These are phyloP conservation scores for Hyposmocoma kahamanoa DNA, from an alignment of 1,140 invertebrate species.

Conservation along the genomic window DNA sequence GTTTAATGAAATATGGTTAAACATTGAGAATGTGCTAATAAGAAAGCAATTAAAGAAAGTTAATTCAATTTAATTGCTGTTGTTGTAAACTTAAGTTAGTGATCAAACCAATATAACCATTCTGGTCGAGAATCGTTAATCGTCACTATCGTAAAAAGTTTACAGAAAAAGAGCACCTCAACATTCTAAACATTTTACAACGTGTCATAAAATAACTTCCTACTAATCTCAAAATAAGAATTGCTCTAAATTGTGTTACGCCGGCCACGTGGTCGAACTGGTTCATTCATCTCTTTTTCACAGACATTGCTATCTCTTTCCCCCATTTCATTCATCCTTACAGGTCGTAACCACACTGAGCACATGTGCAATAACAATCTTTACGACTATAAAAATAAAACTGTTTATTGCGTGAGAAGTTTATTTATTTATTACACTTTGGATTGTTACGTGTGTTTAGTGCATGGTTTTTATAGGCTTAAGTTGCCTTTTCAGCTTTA, in stretches of 20 bases:
- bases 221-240: constrained; percentile 35
- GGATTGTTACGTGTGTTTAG: constrained; percentile 57
- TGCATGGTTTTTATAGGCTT: constrained; percentile 72
- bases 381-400: constrained; percentile 63
- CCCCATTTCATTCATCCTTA: constrained; percentile 59
- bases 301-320: constrained; percentile 32
- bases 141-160: too few relatives aligned
- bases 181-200: too few relatives aligned
- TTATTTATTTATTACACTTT: constrained; percentile 67
- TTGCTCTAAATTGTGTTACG: constrained; percentile 49
- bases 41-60: too few relatives aligned
- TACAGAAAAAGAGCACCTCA: too few relatives aligned
- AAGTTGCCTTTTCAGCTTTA: constrained; percentile 72
- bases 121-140: too few relatives aligned
- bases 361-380: constrained; percentile 63
- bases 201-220: too few relatives aligned
- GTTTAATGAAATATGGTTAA: too few relatives aligned
- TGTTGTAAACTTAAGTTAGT: too few relatives aligned
- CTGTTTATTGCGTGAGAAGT: constrained; percentile 59
- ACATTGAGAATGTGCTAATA: too few relatives aligned
- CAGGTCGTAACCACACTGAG: constrained; percentile 55
- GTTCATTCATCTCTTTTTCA: constrained; percentile 37
- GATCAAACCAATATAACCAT: too few relatives aligned
- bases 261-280: constrained; percentile 59
- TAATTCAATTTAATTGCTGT: too few relatives aligned